Conservation (phyloP, 1,140 invertebrate genomes). For the Elymnias hypermnestra region DNA sequence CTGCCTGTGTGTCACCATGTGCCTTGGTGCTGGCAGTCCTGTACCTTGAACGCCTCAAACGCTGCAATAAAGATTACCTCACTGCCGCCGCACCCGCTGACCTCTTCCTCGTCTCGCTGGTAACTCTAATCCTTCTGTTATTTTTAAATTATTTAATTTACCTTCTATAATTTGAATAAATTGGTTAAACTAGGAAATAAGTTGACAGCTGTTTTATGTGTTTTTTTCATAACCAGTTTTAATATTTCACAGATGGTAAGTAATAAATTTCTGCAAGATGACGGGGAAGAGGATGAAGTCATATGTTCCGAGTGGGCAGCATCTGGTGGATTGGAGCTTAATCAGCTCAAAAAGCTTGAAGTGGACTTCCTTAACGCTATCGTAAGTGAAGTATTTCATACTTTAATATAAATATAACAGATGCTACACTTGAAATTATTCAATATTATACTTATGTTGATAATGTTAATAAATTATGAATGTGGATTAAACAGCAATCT, state of each 20-base stretch:
- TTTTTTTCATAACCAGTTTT: not conserved
- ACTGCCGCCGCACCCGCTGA: slow-evolving; percentile 88
- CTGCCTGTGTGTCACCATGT: slow-evolving; percentile 85
- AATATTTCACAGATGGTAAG: slow-evolving; percentile 89
- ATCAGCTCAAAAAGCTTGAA: slow-evolving; percentile 90
- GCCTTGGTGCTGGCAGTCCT: slow-evolving; percentile 75
- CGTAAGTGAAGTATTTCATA: slow-evolving; percentile 70
- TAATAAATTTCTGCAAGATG: slow-evolving; percentile 95
- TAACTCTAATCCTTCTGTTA: slow-evolving; percentile 22
- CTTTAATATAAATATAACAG: too few relatives aligned
- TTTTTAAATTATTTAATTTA: not conserved
- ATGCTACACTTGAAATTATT: too few relatives aligned
- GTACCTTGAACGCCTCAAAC: slow-evolving; percentile 89
- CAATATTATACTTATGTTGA: too few relatives aligned
- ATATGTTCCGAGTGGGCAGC: slow-evolving; percentile 93
- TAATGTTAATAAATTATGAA: too few relatives aligned
- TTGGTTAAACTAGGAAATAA: too few relatives aligned
- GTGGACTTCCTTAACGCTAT: slow-evolving; percentile 92
- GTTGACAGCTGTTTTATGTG: not conserved
- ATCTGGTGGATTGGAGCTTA: slow-evolving; percentile 83
- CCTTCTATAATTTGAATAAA: too few relatives aligned
- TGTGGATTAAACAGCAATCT: too few relatives aligned
- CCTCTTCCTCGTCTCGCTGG: slow-evolving; percentile 92
- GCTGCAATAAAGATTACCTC: slow-evolving; percentile 89
- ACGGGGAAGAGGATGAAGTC: slow-evolving; percentile 92